These are phyloP conservation scores for Dermochelys coriacea DNA, from an alignment of 2,797 vertebrate genomes.

Conservation along the genomic window DNA sequence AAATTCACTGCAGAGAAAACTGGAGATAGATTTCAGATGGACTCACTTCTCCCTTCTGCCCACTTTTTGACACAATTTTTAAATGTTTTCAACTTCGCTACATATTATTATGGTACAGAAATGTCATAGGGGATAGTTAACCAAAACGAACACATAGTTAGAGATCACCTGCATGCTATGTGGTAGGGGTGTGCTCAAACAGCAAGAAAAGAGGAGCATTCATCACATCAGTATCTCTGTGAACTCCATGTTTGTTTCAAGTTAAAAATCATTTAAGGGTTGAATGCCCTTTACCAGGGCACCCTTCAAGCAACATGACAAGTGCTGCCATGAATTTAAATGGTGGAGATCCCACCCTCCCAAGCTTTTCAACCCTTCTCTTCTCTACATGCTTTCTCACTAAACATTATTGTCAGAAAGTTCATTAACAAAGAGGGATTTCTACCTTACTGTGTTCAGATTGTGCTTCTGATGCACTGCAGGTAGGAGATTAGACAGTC, in stretches of 20 bases:
- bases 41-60: neutral
- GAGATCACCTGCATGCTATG: neutral
- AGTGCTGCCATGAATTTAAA: neutral
- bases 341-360: neutral
- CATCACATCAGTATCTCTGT: neutral
- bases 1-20: neutral
- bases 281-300: neutral
- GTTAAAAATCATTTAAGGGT: neutral
- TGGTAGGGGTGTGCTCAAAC: neutral
- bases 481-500: neutral
- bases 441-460: neutral
- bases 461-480: neutral
- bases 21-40: neutral
- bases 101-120: fast-evolving
- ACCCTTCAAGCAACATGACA: neutral
- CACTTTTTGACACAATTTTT: neutral
- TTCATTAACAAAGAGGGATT: neutral
- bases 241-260: neutral
- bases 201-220: neutral
- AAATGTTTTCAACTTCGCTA: neutral
- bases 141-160: neutral
- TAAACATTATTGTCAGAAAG: neutral
- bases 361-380: neutral
- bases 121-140: fast-evolving
- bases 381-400: fast-evolving